phyloP scores from a whole-genome alignment of 1,140 invertebrate genomes.

The Harpegnathos saltator region DNA sequence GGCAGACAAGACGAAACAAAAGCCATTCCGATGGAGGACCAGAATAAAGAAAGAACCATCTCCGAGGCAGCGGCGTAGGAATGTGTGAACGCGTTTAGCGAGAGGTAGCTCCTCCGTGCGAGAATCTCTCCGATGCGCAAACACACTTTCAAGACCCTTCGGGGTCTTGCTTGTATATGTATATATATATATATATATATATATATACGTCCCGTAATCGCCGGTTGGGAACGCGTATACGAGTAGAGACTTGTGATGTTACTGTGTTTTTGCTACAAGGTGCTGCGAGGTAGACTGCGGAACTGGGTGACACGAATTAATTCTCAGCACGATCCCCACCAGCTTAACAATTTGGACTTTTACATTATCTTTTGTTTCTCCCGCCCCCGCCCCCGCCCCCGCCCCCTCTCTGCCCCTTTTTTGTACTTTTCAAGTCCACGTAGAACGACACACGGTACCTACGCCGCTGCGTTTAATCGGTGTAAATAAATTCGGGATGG shows the following conservation, averaged over 20 bases:
- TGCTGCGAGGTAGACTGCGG: conserved; percentile 9
- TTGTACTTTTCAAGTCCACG: neutral
- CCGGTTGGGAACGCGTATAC: neutral
- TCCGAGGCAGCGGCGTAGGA: conserved; percentile 63
- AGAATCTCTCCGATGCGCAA: neutral
- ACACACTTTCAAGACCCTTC: conserved; percentile 7
- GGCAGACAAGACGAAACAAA: conserved; percentile 55
- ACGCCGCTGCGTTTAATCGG: conserved; percentile 53
- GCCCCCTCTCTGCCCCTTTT: too few relatives aligned
- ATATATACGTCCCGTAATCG: neutral
- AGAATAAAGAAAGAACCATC: conserved; percentile 12
- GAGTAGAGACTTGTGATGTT: conserved; percentile 9
- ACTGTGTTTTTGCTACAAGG: conserved; percentile 16
- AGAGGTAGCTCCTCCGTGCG: neutral
- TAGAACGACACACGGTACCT: conserved; percentile 20
- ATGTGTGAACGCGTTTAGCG: conserved; percentile 18
- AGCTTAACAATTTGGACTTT: conserved; percentile 21
- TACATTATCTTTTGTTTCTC: neutral
- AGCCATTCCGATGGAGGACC: conserved; percentile 38
- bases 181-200: too few relatives aligned
- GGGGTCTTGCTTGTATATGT: neutral
- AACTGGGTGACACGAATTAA: conserved; percentile 70
- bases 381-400: too few relatives aligned
- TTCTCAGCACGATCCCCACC: conserved; percentile 35
- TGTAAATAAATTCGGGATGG: conserved; percentile 69